These are phyloP conservation scores for Galago senegalensis DNA, from an alignment of 2,797 vertebrate genomes.

Conservation along the genomic window DNA sequence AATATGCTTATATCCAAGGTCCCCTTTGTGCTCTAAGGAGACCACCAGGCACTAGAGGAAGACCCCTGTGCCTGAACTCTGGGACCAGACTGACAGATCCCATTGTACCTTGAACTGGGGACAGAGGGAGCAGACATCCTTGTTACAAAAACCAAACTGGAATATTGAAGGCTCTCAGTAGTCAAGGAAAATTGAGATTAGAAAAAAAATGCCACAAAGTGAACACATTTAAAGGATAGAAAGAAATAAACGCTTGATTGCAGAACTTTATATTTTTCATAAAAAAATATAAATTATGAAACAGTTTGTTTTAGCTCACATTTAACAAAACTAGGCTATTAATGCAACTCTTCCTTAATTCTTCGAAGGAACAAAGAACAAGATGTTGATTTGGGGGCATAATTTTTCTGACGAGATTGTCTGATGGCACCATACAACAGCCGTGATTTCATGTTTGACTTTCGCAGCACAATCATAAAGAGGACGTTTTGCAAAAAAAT, in stretches of 20 bases:
- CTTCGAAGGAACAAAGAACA: conserved; percentile 65
- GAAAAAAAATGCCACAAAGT: not conserved
- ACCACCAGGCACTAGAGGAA: not conserved
- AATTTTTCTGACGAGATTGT: conserved; percentile 72
- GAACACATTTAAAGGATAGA: not conserved
- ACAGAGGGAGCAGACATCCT: not conserved
- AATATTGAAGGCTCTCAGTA: not conserved
- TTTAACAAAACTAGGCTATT: conserved; percentile 30
- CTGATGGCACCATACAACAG: not conserved
- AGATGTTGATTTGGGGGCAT: conserved; percentile 52
- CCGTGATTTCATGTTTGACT: conserved; percentile 62
- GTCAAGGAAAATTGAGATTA: not conserved
- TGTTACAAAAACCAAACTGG: not conserved
- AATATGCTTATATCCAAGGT: not conserved
- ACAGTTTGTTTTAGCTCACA: conserved; percentile 26
- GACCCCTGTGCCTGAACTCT: not conserved
- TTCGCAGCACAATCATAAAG: conserved; percentile 58
- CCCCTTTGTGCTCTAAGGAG: not conserved
- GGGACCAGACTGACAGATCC: fast-evolving
- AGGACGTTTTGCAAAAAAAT: conserved; percentile 55
- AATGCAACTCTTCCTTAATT: conserved; percentile 58
- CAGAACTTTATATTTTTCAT: conserved; percentile 8
- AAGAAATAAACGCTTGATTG: conserved; percentile 4
- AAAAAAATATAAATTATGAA: conserved; percentile 56
- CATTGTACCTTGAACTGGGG: not conserved